Base-by-base conservation (phyloP, 2,888 invertebrate genomes). In the Eumerus sabulonum region DNA sequence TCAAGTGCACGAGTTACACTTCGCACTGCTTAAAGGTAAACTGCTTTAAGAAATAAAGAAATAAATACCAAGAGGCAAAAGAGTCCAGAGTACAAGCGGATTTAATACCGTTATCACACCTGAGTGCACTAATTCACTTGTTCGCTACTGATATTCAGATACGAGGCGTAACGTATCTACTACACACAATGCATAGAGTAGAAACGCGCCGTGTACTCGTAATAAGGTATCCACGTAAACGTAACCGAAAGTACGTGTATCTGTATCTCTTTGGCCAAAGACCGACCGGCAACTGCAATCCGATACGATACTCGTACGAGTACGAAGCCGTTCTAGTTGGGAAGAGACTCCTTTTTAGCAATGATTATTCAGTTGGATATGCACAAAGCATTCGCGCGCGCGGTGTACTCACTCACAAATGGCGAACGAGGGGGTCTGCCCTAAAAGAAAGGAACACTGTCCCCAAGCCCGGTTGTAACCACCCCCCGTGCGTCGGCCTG, bases 41-140 rank as follows among this genome's bases (percentile, higher is more conserved):
- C 72, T 57, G 67, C 73, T 77, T 73, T 67, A 73, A 68, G 68
- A 56, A 36, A 73, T 57, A 64, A 74, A 27, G 27, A n/a, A 73
- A 79, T 54, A 63, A 68, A 79, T n/a, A 79, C 68, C 68, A 36
- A 57, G 57, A 42, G 40, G 19, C 44, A 47, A 7, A 27, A 27
- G n/a, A n/a, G 50, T 36, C 19, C 42, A 19, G 12, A 51, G 50
- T 59, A 59, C 68, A 64, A 59, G 57, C 63, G 63, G 73, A 70
- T 64, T 79, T 74, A 73, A 79, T 73, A 59, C 74, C 60, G 74
- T 79, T 63, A 70, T 68, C 79, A 79, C 79, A 79, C 79, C 79
- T 79, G 79, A 79, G 60, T 64, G 79, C 73, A 79, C 79, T 79
- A 74, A 79, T 74, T 79, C 79, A 79, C 79, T 79, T 74, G 79